phyloP scores from a whole-genome alignment of 2,888 invertebrate genomes.

The Chelonus formosanus region DNA sequence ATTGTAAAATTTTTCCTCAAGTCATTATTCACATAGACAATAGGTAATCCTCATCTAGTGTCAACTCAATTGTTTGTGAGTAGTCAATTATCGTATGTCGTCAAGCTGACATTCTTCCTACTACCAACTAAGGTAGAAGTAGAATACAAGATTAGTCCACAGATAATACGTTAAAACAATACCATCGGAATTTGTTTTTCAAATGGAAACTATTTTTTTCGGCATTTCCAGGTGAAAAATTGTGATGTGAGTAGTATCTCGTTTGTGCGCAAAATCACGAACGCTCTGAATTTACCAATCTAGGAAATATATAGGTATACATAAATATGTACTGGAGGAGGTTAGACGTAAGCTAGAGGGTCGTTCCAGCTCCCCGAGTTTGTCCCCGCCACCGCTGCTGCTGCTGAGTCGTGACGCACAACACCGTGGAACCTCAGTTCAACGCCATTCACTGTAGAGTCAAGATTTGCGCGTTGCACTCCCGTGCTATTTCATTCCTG shows the following conservation, averaged over 20 bases:
- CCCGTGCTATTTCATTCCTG: background rate
- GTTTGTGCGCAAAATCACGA: constrained; percentile 13
- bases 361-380: constrained; percentile 25
- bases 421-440: constrained; percentile 24
- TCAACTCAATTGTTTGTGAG: no score
- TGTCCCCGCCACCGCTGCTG: constrained; percentile 20
- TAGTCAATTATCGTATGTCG: no score
- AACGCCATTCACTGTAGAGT: constrained; percentile 27
- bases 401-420: constrained; percentile 29
- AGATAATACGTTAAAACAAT: no score
- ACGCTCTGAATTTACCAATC: constrained; percentile 11
- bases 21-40: no score
- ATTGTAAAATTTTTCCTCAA: no score
- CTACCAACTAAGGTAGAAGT: no score
- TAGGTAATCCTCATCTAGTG: no score
- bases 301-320: constrained; percentile 1
- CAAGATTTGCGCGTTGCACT: constrained; percentile 15
- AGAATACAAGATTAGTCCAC: no score
- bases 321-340: constrained; percentile 1
- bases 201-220: no score
- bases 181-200: no score
- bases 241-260: background rate
- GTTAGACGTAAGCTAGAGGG: constrained; percentile 10
- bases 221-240: no score
- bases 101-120: no score